These are phyloP conservation scores for Coendou prehensilis DNA, from an alignment of 2,797 vertebrate genomes.

Conservation along the genomic window DNA sequence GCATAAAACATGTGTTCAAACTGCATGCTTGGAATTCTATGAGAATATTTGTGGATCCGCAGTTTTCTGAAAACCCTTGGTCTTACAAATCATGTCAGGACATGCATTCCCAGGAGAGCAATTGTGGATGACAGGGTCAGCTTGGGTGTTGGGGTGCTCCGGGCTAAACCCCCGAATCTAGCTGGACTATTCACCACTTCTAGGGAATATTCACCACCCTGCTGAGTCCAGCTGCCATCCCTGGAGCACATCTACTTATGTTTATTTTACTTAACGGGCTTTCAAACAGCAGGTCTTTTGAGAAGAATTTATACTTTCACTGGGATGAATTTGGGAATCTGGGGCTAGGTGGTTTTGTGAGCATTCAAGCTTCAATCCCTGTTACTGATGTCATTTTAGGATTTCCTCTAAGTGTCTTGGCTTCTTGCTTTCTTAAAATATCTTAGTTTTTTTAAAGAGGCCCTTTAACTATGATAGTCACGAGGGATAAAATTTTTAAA, in stretches of 20 bases:
- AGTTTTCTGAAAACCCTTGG: background rate
- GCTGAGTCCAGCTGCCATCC: background rate
- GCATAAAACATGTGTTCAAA: background rate
- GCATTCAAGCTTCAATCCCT: background rate
- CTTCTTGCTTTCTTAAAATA: slow-evolving; percentile 20
- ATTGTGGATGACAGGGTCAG: background rate
- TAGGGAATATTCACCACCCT: background rate
- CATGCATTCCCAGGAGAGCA: background rate
- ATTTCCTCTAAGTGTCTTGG: background rate
- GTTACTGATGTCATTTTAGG: background rate
- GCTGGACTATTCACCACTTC: no score
- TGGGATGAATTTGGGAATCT: background rate
- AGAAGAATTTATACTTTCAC: background rate
- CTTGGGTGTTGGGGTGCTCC: background rate
- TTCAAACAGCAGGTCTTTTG: background rate
- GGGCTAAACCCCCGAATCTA: no score
- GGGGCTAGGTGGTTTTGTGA: background rate
- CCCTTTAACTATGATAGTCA: background rate
- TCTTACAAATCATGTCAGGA: background rate
- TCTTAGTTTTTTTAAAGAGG: background rate
- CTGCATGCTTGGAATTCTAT: background rate
- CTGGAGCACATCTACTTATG: background rate
- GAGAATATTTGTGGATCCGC: background rate
- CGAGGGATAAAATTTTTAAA: background rate
- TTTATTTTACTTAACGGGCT: background rate